These are phyloP conservation scores for Solea solea DNA, from an alignment of 2,113 vertebrate species.

Conservation along the genomic window DNA sequence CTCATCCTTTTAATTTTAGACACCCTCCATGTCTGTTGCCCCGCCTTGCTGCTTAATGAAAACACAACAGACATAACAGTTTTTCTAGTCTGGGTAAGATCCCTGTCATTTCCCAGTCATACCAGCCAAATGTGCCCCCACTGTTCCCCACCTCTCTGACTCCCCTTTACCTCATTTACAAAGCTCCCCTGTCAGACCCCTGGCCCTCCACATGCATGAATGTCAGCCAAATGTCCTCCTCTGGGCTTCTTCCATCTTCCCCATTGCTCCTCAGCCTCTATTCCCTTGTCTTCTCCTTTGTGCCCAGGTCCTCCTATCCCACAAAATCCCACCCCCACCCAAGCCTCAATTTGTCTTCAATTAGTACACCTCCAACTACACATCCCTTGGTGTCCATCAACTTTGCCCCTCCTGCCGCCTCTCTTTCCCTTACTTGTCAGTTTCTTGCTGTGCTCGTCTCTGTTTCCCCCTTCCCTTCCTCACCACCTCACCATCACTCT, in stretches of 20 bases:
- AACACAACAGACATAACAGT: constrained; percentile 56
- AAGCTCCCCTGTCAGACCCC: constrained; percentile 35
- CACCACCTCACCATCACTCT: constrained; percentile 1
- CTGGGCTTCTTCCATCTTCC: constrained; percentile 42
- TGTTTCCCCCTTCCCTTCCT: not conserved
- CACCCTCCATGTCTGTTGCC: constrained; percentile 29
- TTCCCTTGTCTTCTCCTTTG: constrained; percentile 30
- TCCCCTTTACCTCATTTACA: constrained; percentile 47
- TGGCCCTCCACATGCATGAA: constrained; percentile 50
- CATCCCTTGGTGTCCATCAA: constrained; percentile 14
- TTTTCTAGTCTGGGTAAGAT: constrained; percentile 49
- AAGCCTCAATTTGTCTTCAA: constrained; percentile 45
- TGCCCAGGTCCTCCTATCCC: constrained; percentile 21
- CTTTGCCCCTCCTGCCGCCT: constrained; percentile 4
- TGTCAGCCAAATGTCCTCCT: constrained; percentile 57
- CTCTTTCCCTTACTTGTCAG: constrained; percentile 6
- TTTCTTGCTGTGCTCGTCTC: constrained; percentile 16
- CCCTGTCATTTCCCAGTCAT: constrained; percentile 51
- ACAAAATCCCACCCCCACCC: constrained; percentile 19
- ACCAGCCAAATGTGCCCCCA: constrained; percentile 43
- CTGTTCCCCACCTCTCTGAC: constrained; percentile 23
- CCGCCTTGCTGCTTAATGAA: constrained; percentile 58
- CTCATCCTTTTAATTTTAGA: constrained; percentile 65
- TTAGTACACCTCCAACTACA: constrained; percentile 35
- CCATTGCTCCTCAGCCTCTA: constrained; percentile 36